A percentile compares a stretch with the other conserved stretches of the same genome.
Evolutionary conservation across 2,797 vertebrate species (phyloP).

Genomic region (Threskiornis aethiopicus): DNA sequence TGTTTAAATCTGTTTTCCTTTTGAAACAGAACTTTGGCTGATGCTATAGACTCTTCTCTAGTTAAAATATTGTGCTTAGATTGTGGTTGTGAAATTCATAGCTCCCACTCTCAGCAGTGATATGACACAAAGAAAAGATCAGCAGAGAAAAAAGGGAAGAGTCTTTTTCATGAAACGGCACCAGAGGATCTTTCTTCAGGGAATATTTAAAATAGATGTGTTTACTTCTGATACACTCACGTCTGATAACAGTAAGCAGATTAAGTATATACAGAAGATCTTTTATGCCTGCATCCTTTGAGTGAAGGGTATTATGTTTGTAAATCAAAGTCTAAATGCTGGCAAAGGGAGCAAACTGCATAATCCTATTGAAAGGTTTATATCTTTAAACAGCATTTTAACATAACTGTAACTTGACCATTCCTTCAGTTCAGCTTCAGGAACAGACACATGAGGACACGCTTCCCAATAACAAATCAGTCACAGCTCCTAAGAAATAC

Average conservation of each 20-base stretch:
- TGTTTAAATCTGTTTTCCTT: constrained; percentile 11
- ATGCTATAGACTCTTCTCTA: not conserved
- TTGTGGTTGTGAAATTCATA: not conserved
- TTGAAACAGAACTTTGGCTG: not conserved
- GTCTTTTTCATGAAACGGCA: constrained; percentile 24
- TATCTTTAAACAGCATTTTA: constrained; percentile 16
- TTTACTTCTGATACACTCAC: constrained; percentile 14
- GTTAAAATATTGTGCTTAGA: not conserved
- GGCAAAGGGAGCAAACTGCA: not conserved
- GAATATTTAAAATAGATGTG: constrained; percentile 52
- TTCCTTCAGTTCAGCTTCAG: not conserved
- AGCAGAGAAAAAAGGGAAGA: not conserved
- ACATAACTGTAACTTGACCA: not conserved
- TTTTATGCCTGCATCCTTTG: constrained; percentile 43
- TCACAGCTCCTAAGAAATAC: not conserved
- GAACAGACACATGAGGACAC: not conserved
- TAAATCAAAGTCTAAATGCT: constrained; percentile 52
- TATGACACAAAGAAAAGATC: not conserved
- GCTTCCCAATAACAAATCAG: not conserved
- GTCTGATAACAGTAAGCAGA: constrained; percentile 59
- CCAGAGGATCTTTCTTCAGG: constrained; percentile 4
- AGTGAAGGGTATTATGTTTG: constrained; percentile 57
- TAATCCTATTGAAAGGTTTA: constrained; percentile 32
- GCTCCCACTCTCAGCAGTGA: not conserved
- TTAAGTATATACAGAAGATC: constrained; percentile 41